A percentile compares a stretch with the other conserved stretches of the same genome.
Conservation (phyloP, 2,113 vertebrate species). For the Eretmochelys imbricata region DNA sequence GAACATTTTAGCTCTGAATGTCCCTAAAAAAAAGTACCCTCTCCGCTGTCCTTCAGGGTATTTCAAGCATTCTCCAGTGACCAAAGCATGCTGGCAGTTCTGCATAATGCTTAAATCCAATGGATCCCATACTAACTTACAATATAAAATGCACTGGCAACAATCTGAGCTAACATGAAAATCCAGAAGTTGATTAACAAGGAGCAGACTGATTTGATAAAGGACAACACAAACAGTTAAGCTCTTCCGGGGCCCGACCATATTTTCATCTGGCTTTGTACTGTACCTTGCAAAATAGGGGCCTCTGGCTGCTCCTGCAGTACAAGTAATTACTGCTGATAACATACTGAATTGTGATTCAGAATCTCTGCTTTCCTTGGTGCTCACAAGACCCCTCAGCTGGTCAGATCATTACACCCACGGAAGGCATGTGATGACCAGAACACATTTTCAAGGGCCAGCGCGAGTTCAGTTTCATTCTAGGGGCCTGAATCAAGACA, state of each 20-base stretch:
- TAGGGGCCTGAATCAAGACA: background rate
- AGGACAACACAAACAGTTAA: background rate
- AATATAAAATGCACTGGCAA: background rate
- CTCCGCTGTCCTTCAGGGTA: background rate
- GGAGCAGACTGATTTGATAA: background rate
- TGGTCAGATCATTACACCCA: background rate
- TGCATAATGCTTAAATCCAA: background rate
- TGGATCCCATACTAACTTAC: background rate
- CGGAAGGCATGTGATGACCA: background rate
- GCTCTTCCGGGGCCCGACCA: background rate
- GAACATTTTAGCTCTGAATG: background rate
- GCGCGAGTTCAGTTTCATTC: background rate
- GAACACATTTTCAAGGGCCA: background rate
- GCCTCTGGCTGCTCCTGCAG: background rate
- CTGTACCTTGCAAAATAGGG: background rate
- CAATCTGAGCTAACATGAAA: background rate
- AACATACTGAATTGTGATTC: background rate
- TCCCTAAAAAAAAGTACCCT: background rate
- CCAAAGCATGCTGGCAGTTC: background rate
- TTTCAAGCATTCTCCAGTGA: background rate
- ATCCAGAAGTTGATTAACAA: background rate
- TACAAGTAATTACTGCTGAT: background rate
- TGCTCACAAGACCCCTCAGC: background rate
- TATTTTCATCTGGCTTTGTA: background rate
- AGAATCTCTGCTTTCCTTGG: background rate